Base-by-base conservation (phyloP, 1,140 invertebrate genomes). In the Zaprionus capensis region DNA sequence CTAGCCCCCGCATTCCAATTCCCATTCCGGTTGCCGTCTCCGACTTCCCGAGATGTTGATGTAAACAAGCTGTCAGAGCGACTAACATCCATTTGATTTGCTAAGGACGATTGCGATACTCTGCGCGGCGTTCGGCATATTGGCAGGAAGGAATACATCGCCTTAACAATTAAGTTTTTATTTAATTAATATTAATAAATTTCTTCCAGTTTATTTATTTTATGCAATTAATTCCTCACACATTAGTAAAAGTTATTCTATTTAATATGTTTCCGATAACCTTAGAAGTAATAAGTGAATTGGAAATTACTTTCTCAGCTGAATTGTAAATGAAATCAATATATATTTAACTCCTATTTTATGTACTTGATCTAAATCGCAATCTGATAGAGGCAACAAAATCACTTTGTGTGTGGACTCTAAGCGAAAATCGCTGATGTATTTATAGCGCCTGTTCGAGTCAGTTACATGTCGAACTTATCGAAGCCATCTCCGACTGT, bases 61-160 rank as follows among this genome's bases (percentile, higher is more conserved):
- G 83, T 87, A 87, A 87, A 87, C 83, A 87, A 87, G 83, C 83
- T 87, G 83, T 87, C 83, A 87, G 72, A 72, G 80, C 58, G 64
- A 38, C 80, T 68, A 74, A 68, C 76, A 86, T 77, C 83, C 69
- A 80, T 86, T 87, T 87, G 80, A 80, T 77, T 80, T 79, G 51
- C 58, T 41, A 62, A 59, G 64, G 72, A 78, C 69, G 71, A 70
- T 67, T 72, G 72, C 53, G 22, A 38, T 75, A 70, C 72, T 41
- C 72, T 75, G 17, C 53, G 12, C 5, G 12, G 2, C 12, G 4
- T 14, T n/a, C 15, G 28, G 57, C 24, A 22, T 41, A 28, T 51
- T 7, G 34, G n/a, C 79, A 36, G 5, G 1, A 17, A n/a, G 20
- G 11, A 36, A 28, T 1, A 28, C 26, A 28, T 28, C 26, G 26